Evolutionary conservation across 2,113 vertebrate species (phyloP).

Genomic region (Haplotaxodon microlepis): DNA sequence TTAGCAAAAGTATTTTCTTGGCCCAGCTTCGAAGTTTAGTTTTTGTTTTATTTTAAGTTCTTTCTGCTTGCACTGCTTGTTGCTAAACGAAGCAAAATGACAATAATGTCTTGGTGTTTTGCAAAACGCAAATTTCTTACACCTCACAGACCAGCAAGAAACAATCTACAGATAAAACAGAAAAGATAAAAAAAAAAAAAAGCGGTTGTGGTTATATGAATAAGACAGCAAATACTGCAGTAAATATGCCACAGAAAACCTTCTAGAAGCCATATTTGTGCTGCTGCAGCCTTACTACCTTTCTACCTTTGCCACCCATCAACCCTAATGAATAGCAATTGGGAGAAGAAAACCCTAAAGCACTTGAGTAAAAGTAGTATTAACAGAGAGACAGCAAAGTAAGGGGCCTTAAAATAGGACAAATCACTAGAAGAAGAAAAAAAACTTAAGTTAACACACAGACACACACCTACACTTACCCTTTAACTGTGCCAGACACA

Average conservation of each 20-base stretch:
- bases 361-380: conserved; percentile 30
- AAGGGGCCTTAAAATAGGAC: conserved; percentile 51
- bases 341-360: conserved; percentile 26
- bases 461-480: conserved; percentile 2
- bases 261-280: background rate
- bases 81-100: background rate
- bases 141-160: background rate
- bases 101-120: background rate
- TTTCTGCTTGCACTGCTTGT: background rate
- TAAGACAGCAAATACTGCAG: background rate
- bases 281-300: background rate
- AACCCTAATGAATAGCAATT: conserved; percentile 50
- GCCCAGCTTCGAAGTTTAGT: background rate
- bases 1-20: background rate
- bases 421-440: conserved; percentile 27
- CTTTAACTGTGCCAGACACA: conserved; percentile 22
- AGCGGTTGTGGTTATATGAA: background rate
- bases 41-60: background rate
- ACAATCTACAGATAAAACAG: background rate
- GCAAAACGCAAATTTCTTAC: background rate
- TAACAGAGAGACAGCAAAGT: conserved; percentile 40
- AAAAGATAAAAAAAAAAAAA: background rate
- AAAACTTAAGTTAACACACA: conserved; percentile 11
- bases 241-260: background rate
- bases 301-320: conserved; percentile 12